Evolutionary conservation across 2,888 invertebrate genomes (phyloP).

Genomic region (Aethes cnicana): DNA sequence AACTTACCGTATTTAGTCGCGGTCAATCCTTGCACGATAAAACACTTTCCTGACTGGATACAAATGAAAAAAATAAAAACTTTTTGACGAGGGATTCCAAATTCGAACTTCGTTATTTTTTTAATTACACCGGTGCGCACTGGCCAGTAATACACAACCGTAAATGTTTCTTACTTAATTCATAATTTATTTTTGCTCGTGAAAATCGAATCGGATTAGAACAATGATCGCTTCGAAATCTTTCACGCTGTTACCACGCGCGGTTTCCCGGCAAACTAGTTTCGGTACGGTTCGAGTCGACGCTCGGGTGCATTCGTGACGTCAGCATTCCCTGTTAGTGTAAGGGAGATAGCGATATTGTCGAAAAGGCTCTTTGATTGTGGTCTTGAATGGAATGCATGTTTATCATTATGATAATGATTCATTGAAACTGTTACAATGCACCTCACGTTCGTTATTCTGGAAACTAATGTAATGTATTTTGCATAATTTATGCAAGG

Average conservation of each 20-base stretch:
- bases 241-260: constrained; percentile 30
- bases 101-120: constrained; percentile 1
- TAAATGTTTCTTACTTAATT: no score
- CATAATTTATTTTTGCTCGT: neutral
- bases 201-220: neutral
- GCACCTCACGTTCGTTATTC: constrained; percentile 27
- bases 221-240: neutral
- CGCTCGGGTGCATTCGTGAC: constrained; percentile 24
- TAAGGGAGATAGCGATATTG: constrained; percentile 23
- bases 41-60: constrained; percentile 16
- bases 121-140: neutral
- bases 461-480: constrained; percentile 18
- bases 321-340: constrained; percentile 21
- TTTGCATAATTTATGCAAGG: constrained; percentile 1
- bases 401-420: constrained; percentile 35
- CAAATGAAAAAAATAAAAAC: constrained; percentile 7
- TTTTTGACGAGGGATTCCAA: neutral
- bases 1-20: constrained; percentile 28
- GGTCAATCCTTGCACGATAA: constrained; percentile 19
- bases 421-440: constrained; percentile 33
- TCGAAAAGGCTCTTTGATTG: constrained; percentile 1
- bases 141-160: no score
- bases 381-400: constrained; percentile 26
- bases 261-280: constrained; percentile 44
- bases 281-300: constrained; percentile 32